Evolutionary conservation across 2,113 vertebrate genomes (phyloP), one percentile per base, ranked within the genome.

Genomic region (Acanthisitta chloris): DNA sequence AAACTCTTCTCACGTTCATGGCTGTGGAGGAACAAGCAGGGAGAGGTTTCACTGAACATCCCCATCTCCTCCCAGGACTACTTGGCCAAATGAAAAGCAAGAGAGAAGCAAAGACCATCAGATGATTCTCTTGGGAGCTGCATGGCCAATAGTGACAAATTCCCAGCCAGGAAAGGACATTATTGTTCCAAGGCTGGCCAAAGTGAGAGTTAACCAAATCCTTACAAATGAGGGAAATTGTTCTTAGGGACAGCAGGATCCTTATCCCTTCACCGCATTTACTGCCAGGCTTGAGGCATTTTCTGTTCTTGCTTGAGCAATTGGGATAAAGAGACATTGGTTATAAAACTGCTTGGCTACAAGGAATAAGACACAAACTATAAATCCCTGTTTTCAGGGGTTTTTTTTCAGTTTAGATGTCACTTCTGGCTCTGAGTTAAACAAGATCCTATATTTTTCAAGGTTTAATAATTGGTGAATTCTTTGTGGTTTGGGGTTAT

Each of bases 1-100:
- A 7, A 3, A 12, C 25, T 51, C n/a, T 34, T 58, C 54, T 49
- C 0, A 0, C 0, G 0, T 65, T 31, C 31, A 2, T 51, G 21
- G 14, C 62, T 52, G 17, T 33, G 45, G 40, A 79, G 67, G 21
- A 92, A 18, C 26, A 40, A 82, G 38, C 24, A 40, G 12, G 29
- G 29, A 31, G 26, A 10, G n/a, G 29, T 54, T 79, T 61, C 48
- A 16, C 42, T 72, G 46, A 59, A 51, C 52, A 36, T 31, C n/a
- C 15, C 24, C n/a, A 43, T 19, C 57, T 54, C 70, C 65, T 59
- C 76, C 70, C 52, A 59, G 58, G 29, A 14, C 25, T 61, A 3
- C 25, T 26, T 42, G 48, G 43, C 38, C 58, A 62, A 57, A 33
- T 14, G 25, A 84, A 92, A 76, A 88, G 33, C 43, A 48, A 48